These are phyloP conservation scores for Parambassis ranga DNA, from an alignment of 2,797 vertebrate species.

Conservation along the genomic window DNA sequence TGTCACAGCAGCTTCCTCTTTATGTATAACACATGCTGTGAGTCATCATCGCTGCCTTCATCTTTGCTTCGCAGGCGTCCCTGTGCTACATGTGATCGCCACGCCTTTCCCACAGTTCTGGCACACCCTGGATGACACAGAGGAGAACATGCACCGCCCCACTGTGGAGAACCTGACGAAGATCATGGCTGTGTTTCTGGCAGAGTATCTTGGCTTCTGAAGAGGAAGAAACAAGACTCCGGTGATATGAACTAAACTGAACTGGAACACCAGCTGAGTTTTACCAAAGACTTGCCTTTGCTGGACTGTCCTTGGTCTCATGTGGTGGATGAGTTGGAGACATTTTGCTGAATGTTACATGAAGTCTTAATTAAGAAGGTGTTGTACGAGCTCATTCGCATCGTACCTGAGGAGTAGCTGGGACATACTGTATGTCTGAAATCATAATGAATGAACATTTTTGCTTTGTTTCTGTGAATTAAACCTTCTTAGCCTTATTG, in stretches of 20 bases:
- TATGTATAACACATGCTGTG: neutral
- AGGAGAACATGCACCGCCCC: conserved; percentile 86
- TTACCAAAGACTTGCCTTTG: conserved; percentile 35
- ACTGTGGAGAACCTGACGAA: conserved; percentile 88
- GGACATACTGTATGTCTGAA: conserved; percentile 17
- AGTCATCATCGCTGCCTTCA: neutral
- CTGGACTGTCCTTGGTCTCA: neutral
- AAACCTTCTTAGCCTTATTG: neutral
- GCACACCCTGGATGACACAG: conserved; percentile 88
- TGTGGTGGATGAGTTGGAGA: neutral
- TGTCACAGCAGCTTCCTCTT: too few species aligned
- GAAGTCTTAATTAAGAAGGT: conserved; percentile 12
- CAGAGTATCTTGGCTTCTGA: conserved; percentile 86
- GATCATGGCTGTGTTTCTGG: conserved; percentile 85
- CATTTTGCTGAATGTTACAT: neutral
- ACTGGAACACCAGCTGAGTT: neutral
- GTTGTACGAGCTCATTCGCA: neutral
- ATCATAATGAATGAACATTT: neutral
- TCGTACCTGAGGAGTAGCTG: neutral
- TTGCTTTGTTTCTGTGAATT: conserved; percentile 36
- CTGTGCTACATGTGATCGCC: conserved; percentile 87
- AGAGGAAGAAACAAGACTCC: neutral
- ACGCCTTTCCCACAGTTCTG: conserved; percentile 91
- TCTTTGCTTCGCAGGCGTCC: conserved; percentile 79
- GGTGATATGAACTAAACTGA: neutral